Evolutionary conservation across 2,113 vertebrate species (phyloP), one percentile per base, ranked within the genome.

Genomic region (Bubalus kerabau): DNA sequence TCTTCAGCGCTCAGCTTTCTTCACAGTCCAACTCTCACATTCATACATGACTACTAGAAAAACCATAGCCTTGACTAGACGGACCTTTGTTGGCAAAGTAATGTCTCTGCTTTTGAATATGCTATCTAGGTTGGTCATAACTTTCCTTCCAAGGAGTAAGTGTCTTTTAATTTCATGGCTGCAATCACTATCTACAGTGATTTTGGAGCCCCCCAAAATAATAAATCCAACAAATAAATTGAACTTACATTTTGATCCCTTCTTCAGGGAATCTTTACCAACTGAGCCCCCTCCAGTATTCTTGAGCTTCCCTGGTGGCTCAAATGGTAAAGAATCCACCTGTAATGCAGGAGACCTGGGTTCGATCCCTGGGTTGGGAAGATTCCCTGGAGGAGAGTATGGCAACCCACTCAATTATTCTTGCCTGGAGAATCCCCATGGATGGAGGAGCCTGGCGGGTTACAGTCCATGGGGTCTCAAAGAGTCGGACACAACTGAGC

Each of bases 151-250:
- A 30, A 62, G 28, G 59, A 62, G 28, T 62, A 62, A 62, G 59
- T 4, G 1, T 30, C 59, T 62, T 62, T 30, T 30, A 62, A 62
- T 30, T 62, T 30, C 28, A 7, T 62, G 59, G 28, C 59, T 3
- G 13, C 28, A 62, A 7, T 30, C 60, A 62, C 60, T 13, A 62
- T 62, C 28, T 62, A 6, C 13, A 62, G 60, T 62, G 60, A 62
- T 62, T 62, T 62, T 62, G 28, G 28, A 15, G 6, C 13, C 3
- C 28, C 13, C 28, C 26, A 12, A 60, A 30, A 30, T 62, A 82
- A 86, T 83, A 90, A 90, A 74, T 32, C 40, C 32, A 91, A 46
- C 28, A 95, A 24, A 40, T 95, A 93, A 78, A 46, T 50, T 80
- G n/a, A 83, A 82, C 12, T 67, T 86, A 21, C 1, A 62, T 40